Evolutionary conservation across 2,888 invertebrate genomes (phyloP), one percentile per base, ranked within the genome.

Genomic region (Holacanthella duospinosa): DNA sequence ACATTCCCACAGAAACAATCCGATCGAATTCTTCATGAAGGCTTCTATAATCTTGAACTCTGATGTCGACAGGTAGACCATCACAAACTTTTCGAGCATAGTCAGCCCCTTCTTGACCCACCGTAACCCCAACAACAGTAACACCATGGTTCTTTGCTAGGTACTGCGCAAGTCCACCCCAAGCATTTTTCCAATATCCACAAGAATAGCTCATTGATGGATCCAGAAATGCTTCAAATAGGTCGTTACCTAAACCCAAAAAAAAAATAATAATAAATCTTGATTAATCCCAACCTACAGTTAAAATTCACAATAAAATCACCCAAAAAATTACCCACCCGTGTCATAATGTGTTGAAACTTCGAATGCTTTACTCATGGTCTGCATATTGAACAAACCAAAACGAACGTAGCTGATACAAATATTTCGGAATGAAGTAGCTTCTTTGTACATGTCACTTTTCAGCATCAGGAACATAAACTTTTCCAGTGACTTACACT

Each of bases 191-290:
- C 67, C 67, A 67, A 29, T 64, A 61, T 19, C 54, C 67, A 26
- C 65, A 65, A 2, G 59, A 62, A 60, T 65, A 67, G 44, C 48
- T 65, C 65, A 65, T 63, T 1, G 55, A 43, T 1, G 65, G 55
- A 55, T 60, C 67, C 43, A 67, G 25, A 36, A 65, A 56, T 1
- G 55, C 57, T 26, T 60, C 62, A 54, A 58, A 67, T 4, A 67
- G 29, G 1, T 59, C 58, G 25, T 65, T 65, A 1, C 64, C 67
- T 67, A 53, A 54, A 53, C 21, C 4, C 2, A 25, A 56, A 57
- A 63, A 29, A 26, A 36, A n/a, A n/a, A n/a, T n/a, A n/a, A n/a
- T n/a, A n/a, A n/a, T n/a, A n/a, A n/a, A n/a, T n/a, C n/a, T 12
- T 19, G 12, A 43, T 16, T 43, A 43, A 55, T 19, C 19, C 27